These are phyloP conservation scores for Hippopotamyrus pictus DNA, from an alignment of 2,797 vertebrate species.

Conservation along the genomic window DNA sequence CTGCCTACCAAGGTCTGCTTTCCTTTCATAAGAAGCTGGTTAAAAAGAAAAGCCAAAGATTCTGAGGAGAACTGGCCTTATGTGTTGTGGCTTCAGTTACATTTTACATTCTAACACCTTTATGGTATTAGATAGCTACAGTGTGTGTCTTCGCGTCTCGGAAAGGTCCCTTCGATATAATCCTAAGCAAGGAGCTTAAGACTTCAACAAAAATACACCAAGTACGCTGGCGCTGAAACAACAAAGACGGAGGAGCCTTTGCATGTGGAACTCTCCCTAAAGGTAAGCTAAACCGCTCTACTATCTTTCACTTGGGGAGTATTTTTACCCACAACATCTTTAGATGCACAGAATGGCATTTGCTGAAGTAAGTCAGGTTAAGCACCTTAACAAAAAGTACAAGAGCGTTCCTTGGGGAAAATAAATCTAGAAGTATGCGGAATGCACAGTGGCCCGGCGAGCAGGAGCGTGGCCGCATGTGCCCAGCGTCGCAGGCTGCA, in stretches of 20 bases:
- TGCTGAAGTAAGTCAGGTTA: conserved; percentile 2
- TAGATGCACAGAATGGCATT: neutral
- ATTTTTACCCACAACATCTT: neutral
- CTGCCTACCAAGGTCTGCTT: neutral
- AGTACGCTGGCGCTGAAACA: neutral
- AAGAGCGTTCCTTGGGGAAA: neutral
- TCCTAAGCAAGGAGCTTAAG: neutral
- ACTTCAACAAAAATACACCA: neutral
- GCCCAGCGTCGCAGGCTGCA: neutral
- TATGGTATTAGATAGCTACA: neutral
- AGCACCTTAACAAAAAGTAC: neutral
- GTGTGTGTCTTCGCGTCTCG: neutral
- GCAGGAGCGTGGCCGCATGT: neutral
- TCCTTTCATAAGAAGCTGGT: neutral
- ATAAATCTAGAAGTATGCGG: neutral
- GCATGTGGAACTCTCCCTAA: neutral
- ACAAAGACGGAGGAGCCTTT: neutral
- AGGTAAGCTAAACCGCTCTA: neutral
- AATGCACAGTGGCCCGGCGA: neutral
- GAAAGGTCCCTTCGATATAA: neutral
- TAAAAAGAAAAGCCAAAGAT: neutral
- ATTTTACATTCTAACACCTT: neutral
- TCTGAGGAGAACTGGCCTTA: neutral
- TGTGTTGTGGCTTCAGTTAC: neutral
- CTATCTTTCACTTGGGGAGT: neutral